These are phyloP conservation scores for Xenopus borealis DNA, from an alignment of 2,113 vertebrate species.

Conservation along the genomic window DNA sequence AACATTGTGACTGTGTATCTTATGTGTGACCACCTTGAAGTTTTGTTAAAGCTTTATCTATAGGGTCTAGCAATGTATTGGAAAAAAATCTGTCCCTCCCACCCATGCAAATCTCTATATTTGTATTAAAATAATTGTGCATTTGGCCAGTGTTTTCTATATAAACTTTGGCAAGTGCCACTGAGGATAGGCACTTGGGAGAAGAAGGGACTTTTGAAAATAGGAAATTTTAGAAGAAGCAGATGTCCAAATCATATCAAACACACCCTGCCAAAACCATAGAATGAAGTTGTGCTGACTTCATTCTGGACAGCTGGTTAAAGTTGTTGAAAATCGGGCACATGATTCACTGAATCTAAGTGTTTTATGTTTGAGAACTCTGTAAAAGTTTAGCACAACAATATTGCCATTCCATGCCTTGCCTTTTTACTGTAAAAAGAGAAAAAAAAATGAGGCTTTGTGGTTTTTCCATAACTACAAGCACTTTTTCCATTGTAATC, in stretches of 20 bases:
- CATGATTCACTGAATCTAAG: background rate
- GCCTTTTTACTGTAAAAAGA: conserved; percentile 46
- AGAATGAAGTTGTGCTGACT: conserved; percentile 28
- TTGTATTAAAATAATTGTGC: no score
- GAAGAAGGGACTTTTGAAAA: conserved; percentile 35
- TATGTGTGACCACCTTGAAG: no score
- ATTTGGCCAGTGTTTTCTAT: background rate
- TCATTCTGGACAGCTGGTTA: conserved; percentile 42
- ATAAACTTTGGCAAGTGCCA: conserved; percentile 45
- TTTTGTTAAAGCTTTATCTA: no score
- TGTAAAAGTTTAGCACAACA: conserved; percentile 28
- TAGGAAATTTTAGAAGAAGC: conserved; percentile 52
- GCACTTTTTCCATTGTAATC: conserved; percentile 59
- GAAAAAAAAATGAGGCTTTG: conserved; percentile 44
- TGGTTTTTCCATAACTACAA: conserved; percentile 56
- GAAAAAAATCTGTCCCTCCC: no score
- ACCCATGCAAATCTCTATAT: no score
- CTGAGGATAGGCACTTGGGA: conserved; percentile 44
- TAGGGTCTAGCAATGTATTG: no score
- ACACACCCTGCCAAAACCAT: conserved; percentile 35
- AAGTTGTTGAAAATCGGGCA: background rate
- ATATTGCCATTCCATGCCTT: conserved; percentile 31
- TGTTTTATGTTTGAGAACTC: conserved; percentile 5
- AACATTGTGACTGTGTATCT: no score
- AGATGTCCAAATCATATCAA: conserved; percentile 50